Conservation (phyloP, 2,797 vertebrate species). For the Pampus argenteus region DNA sequence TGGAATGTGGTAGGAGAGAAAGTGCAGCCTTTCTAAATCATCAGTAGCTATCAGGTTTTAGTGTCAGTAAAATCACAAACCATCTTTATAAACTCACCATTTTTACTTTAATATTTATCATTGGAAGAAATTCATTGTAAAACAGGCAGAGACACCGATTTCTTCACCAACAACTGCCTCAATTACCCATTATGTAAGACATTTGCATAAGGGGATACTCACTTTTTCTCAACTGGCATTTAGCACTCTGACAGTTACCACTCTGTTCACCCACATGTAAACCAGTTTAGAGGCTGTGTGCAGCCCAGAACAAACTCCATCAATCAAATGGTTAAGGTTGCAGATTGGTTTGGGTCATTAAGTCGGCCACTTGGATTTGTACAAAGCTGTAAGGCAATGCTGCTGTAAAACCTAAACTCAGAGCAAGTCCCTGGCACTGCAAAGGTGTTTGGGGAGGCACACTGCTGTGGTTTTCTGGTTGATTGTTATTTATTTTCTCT, state of each 20-base stretch:
- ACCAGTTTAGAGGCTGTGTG: slow-evolving; percentile 29
- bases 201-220: slow-evolving; percentile 43
- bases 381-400: slow-evolving; percentile 12
- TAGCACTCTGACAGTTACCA: slow-evolving; percentile 32
- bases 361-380: slow-evolving; percentile 34
- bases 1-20: slow-evolving; percentile 60
- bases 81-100: slow-evolving; percentile 12
- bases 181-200: slow-evolving; percentile 41
- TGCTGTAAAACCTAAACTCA: slow-evolving; percentile 8
- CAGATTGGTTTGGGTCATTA: slow-evolving; percentile 20
- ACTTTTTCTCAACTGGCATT: slow-evolving; percentile 45
- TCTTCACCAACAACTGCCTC: slow-evolving; percentile 35
- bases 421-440: neutral
- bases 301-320: slow-evolving; percentile 29
- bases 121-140: slow-evolving; percentile 8
- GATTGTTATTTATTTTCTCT: slow-evolving; percentile 1
- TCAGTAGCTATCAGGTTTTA: slow-evolving; percentile 42
- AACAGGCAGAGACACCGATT: slow-evolving; percentile 23
- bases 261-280: slow-evolving; percentile 50
- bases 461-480: slow-evolving; percentile 1
- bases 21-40: slow-evolving; percentile 57
- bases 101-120: slow-evolving; percentile 12
- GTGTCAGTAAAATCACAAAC: slow-evolving; percentile 28
- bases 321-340: slow-evolving; percentile 41
- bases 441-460: neutral